phyloP scores from a whole-genome alignment of 1,140 invertebrate species.

The Chrysomallon squamiferum region DNA sequence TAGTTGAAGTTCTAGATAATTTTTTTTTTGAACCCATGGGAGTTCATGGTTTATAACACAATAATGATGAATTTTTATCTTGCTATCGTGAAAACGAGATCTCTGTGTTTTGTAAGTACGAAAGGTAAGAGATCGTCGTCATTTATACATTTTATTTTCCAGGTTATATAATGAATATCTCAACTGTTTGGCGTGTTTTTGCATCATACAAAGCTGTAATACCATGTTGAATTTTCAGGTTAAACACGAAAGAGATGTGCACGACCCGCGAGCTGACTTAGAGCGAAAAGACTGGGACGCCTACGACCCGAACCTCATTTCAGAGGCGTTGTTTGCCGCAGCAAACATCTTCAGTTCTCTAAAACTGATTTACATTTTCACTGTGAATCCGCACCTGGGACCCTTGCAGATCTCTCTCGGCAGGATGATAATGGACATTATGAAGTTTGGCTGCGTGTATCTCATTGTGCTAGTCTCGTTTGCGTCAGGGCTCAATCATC shows the following conservation, averaged over 20 bases:
- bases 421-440: slow-evolving; percentile 97
- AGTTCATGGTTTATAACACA: too few relatives aligned
- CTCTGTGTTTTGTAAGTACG: too few relatives aligned
- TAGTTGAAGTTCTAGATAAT: too few relatives aligned
- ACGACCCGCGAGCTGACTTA: slow-evolving; percentile 69
- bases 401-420: slow-evolving; percentile 95
- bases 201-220: too few relatives aligned
- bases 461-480: slow-evolving; percentile 97
- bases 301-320: slow-evolving; percentile 91
- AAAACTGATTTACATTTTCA: slow-evolving; percentile 98
- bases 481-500: slow-evolving; percentile 92
- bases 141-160: too few relatives aligned
- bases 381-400: slow-evolving; percentile 96
- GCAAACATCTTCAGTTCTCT: slow-evolving; percentile 96
- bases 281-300: slow-evolving; percentile 87
- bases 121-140: too few relatives aligned
- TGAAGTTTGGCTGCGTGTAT: slow-evolving; percentile 95
- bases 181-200: too few relatives aligned
- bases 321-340: slow-evolving; percentile 92
- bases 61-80: too few relatives aligned
- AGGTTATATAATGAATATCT: too few relatives aligned
- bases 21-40: too few relatives aligned
- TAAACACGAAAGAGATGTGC: slow-evolving; percentile 34
- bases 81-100: too few relatives aligned
- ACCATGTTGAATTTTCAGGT: slow-evolving; percentile 44